Evolutionary conservation across 1,140 invertebrate genomes (phyloP).

Genomic region (Drosophila carrolli): DNA sequence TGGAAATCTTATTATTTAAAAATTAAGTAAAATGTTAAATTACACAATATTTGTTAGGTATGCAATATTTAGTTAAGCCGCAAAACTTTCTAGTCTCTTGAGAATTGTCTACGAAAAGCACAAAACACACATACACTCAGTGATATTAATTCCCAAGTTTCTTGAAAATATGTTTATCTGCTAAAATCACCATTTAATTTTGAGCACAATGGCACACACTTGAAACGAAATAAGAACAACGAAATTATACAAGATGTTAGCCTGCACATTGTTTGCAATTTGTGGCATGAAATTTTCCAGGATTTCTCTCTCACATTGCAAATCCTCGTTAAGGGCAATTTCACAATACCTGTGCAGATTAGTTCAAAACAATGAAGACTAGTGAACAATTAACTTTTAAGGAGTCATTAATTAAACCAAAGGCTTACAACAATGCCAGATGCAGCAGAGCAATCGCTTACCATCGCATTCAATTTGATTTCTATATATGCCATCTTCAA

Average conservation of each 20-base stretch:
- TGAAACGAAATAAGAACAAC: background rate
- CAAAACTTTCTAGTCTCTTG: too few relatives aligned
- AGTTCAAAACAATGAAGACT: conserved; percentile 1
- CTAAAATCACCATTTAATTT: too few relatives aligned
- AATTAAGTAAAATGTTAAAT: too few relatives aligned
- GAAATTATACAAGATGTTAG: background rate
- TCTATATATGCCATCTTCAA: conserved; percentile 44
- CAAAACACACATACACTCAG: too few relatives aligned
- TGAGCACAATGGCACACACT: background rate
- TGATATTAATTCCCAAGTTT: background rate
- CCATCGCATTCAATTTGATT: conserved; percentile 45
- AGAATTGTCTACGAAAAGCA: too few relatives aligned
- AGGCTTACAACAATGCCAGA: conserved; percentile 7
- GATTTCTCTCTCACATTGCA: background rate
- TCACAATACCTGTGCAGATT: background rate
- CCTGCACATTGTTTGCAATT: background rate
- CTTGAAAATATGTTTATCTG: background rate
- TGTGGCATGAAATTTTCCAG: background rate
- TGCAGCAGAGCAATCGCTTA: conserved; percentile 13
- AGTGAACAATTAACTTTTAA: conserved; percentile 18
- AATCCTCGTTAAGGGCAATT: conserved; percentile 15
- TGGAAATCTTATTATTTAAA: too few relatives aligned
- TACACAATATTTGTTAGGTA: too few relatives aligned
- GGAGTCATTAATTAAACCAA: conserved; percentile 28
- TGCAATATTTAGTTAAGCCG: too few relatives aligned